Conservation (phyloP, 2,113 vertebrate species). For the Dicrurus megarhynchus region DNA sequence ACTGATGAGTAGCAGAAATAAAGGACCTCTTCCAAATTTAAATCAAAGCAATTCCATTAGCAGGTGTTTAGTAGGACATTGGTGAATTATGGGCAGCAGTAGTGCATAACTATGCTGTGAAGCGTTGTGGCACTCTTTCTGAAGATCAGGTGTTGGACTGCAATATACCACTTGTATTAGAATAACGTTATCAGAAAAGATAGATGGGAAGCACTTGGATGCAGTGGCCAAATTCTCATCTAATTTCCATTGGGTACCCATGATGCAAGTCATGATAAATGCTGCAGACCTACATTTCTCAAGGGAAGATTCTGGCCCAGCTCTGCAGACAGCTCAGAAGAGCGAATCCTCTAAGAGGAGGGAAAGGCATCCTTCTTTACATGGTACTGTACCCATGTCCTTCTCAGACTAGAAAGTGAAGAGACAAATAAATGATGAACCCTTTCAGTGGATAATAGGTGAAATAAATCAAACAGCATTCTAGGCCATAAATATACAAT, state of each 20-base stretch:
- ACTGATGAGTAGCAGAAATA: not conserved
- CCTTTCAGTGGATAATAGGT: not conserved
- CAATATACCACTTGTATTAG: not conserved
- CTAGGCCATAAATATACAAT: not conserved
- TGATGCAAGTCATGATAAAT: not conserved
- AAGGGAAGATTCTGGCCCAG: not conserved
- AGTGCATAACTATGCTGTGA: not conserved
- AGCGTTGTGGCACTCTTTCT: not conserved
- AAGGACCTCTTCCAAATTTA: not conserved
- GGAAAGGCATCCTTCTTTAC: not conserved
- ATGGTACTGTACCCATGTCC: not conserved
- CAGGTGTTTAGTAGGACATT: not conserved
- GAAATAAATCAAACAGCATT: slow-evolving; percentile 13
- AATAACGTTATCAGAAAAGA: not conserved
- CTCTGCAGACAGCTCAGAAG: not conserved
- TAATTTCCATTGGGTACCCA: not conserved
- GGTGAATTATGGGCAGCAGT: not conserved
- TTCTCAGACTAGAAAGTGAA: not conserved
- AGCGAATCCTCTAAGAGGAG: not conserved
- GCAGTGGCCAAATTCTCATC: not conserved
- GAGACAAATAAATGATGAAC: not conserved
- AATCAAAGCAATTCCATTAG: not conserved
- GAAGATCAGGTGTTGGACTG: not conserved
- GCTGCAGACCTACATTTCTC: not conserved
- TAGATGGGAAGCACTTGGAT: not conserved